Base-by-base conservation (phyloP, 64 coral and sea anemone species). In the Actinia tenebrosa region DNA sequence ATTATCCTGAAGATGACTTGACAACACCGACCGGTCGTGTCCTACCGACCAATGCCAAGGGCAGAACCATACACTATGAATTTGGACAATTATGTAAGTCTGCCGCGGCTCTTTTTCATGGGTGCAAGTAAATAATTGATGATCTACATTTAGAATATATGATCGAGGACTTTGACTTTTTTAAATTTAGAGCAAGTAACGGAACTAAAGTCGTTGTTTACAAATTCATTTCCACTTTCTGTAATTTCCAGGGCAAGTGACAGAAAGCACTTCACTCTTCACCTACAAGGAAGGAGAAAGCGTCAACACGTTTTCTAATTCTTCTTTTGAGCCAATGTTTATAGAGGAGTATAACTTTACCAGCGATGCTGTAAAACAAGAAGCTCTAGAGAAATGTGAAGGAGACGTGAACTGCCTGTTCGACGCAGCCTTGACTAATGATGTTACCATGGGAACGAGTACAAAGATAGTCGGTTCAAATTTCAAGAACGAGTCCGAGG, bases 81-180 rank as follows among this genome's bases (percentile, higher is more conserved):
- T 93, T 89, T 82, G 92, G 92, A 61, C 61, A 82, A 45, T 56
- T 89, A 86, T 93, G 92, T 89, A 82, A 93, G 92, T 89, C 0
- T 50, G 47, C 7, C 30, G 30, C 30, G 0, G 30, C 30, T 37
- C 30, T 37, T 37, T 37, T 37, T 37, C 30, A 37, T 37, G 30
- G 30, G 30, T 37, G 30, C 47, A 50, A 50, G 47, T 0, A 4
- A 50, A 50, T 8, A 50, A 50, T 8, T 50, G 4, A 50, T 50
- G 47, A 50, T 4, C 47, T 5, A 50, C 47, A 8, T 50, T 50
- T 50, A 50, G 7, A 50, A 50, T 50, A 8, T 83, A 11, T 4
- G 30, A 37, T 86, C 4, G 26, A 45, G 7, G n/a, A n/a, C 20
- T 25, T 75, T 23, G 30, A 10, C 15, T 83, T 4, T 20, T 54